Conservation (phyloP, 2,888 invertebrate species). For the Eupithecia dodoneata region DNA sequence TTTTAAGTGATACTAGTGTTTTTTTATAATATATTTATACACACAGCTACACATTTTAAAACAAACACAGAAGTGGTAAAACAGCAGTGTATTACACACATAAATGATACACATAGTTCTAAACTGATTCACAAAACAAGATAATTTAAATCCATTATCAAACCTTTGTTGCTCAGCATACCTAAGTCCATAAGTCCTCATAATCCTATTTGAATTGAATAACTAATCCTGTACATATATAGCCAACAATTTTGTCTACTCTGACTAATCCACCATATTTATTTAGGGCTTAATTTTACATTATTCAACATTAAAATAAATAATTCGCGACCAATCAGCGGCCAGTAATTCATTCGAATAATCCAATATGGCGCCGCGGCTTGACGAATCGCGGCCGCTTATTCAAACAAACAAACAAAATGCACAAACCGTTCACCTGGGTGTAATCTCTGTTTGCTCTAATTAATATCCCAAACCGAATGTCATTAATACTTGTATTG, state of each 20-base stretch:
- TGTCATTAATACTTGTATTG: neutral
- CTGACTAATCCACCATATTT: neutral
- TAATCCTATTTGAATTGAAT: neutral
- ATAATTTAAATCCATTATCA: neutral
- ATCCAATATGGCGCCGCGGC: constrained; percentile 12
- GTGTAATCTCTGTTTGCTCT: constrained; percentile 13
- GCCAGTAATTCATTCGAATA: constrained; percentile 7
- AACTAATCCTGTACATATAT: neutral
- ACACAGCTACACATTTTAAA: neutral
- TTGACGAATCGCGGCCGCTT: constrained; percentile 3
- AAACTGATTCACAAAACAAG: neutral
- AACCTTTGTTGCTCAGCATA: neutral
- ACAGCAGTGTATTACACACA: neutral
- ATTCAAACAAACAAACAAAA: constrained; percentile 9
- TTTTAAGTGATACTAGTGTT: neutral
- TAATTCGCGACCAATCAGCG: constrained; percentile 1
- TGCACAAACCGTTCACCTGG: constrained; percentile 6
- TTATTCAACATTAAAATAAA: constrained; percentile 8
- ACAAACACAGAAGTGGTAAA: neutral
- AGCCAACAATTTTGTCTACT: neutral
- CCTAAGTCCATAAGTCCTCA: neutral
- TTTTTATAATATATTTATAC: neutral
- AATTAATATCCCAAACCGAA: constrained; percentile 21
- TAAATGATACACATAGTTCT: neutral
- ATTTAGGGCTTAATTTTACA: neutral